A percentile compares a stretch with the other conserved stretches of the same genome.
These are phyloP conservation scores for Dromococcyx pavoninus DNA, from an alignment of 2,797 vertebrate genomes.

Conservation along the genomic window DNA sequence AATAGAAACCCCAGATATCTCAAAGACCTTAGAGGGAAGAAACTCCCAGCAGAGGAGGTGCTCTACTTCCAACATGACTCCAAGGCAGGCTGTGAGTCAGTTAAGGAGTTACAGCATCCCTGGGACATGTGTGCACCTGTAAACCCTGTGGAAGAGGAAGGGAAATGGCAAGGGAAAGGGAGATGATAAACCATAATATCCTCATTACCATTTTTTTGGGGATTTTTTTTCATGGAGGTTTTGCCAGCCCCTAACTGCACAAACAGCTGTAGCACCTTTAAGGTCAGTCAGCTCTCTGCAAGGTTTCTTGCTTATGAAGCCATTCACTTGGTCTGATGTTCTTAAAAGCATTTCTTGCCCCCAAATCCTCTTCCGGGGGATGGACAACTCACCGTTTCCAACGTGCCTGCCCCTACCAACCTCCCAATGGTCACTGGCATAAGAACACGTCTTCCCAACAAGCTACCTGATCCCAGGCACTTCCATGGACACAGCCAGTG, in stretches of 20 bases:
- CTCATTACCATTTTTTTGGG: background rate
- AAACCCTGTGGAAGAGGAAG: background rate
- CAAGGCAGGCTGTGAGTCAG: background rate
- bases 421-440: too few relatives aligned
- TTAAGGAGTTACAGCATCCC: background rate
- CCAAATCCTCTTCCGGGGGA: background rate
- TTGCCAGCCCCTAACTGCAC: background rate
- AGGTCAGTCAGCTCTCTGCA: background rate
- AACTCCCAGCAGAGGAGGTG: background rate
- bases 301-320: background rate
- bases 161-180: background rate
- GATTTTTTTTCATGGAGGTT: background rate
- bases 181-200: background rate
- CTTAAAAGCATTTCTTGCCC: background rate
- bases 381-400: too few relatives aligned
- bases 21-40: background rate
- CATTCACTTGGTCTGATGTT: fast-evolving
- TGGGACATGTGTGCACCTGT: background rate
- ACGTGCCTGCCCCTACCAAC: too few relatives aligned
- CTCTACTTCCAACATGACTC: background rate
- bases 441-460: too few relatives aligned
- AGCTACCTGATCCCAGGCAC: too few relatives aligned
- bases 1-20: background rate
- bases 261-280: background rate
- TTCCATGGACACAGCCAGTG: too few relatives aligned